A percentile compares a stretch with the other conserved stretches of the same genome.
Evolutionary conservation across 1,140 invertebrate genomes (phyloP).

Genomic region (Thrips palmi): DNA sequence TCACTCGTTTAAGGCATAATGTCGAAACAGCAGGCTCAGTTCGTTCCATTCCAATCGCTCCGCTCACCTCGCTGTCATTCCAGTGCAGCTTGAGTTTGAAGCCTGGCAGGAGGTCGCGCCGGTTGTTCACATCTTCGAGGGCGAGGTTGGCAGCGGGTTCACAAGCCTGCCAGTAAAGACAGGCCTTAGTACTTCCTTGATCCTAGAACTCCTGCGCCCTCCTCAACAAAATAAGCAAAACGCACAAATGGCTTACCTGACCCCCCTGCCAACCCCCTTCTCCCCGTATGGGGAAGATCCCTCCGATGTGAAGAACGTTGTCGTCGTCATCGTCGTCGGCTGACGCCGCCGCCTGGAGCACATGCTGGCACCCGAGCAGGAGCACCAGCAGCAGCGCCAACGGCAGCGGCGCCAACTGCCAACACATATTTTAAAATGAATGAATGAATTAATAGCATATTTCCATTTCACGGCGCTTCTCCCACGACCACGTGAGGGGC

Average conservation of each 20-base stretch:
- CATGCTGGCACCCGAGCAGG: background rate
- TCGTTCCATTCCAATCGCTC: conserved; percentile 2
- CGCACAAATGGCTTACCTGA: conserved; percentile 30
- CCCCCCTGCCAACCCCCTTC: conserved; percentile 92
- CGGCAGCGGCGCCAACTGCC: too few species aligned
- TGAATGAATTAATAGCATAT: too few species aligned
- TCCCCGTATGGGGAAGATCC: conserved; percentile 90
- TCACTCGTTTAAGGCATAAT: conserved; percentile 4
- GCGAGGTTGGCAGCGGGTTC: conserved; percentile 90
- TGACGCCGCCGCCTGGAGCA: too few species aligned
- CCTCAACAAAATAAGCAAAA: background rate
- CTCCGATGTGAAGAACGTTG: conserved; percentile 84
- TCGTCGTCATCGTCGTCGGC: too few species aligned
- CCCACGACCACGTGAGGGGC: too few species aligned
- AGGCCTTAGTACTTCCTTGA: conserved; percentile 8
- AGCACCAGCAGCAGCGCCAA: too few species aligned
- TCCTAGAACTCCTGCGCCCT: background rate
- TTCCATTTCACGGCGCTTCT: too few species aligned
- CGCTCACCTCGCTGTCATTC: conserved; percentile 90
- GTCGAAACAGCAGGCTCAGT: too few species aligned
- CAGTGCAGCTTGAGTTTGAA: conserved; percentile 82
- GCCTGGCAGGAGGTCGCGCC: conserved; percentile 73
- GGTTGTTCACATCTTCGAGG: conserved; percentile 85
- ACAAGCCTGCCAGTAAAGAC: conserved; percentile 44
- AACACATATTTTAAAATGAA: too few species aligned